Evolutionary conservation across 2,888 invertebrate species (phyloP), one percentile per base, ranked within the genome.

Genomic region (Pantelozetes paolii): DNA sequence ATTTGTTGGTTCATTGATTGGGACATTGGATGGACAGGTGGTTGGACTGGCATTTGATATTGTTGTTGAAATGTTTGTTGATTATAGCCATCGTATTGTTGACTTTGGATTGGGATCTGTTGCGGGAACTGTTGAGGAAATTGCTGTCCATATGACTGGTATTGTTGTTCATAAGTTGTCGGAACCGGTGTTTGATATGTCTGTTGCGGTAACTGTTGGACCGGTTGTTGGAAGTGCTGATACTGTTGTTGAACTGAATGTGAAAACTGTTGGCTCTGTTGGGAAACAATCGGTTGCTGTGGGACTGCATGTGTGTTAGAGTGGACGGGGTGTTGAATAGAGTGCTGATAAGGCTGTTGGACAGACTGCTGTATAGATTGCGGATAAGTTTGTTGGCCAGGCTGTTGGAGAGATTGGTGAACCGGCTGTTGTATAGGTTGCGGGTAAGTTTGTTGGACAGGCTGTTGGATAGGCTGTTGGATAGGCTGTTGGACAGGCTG

Each of bases 401-500:
- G 36, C 6, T 36, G 36, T 36, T 36, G 36, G 36, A 11, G 36
- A 11, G 11, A 11, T 36, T 36, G 36, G 57, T 50, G 72, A 32
- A 71, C 72, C 28, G 72, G 77, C 32, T 72, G 73, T 26, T 67
- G 40, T 36, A 74, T 15, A 23, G 77, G 76, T 32, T 75, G 71
- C 30, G 64, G 54, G 5, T 36, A 11, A 6, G 23, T 18, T 26
- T 62, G 62, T 23, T 67, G 67, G 20, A 36, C 13, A 36, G 13
- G 59, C 50, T 69, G 71, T 57, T 71, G 76, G 26, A 1, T 1
- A 23, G 48, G 13, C 30, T 71, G 71, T 71, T 73, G 77, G 74
- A 50, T 76, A 73, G 73, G 77, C 72, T 71, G 76, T 40, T 20
- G 54, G 48, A 18, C 62, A 54, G 71, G 75, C 20, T 71, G 75